A percentile compares a stretch with the other conserved stretches of the same genome.
Conservation (phyloP, 92 coral and sea anemone genomes). For the Porites divaricata region DNA sequence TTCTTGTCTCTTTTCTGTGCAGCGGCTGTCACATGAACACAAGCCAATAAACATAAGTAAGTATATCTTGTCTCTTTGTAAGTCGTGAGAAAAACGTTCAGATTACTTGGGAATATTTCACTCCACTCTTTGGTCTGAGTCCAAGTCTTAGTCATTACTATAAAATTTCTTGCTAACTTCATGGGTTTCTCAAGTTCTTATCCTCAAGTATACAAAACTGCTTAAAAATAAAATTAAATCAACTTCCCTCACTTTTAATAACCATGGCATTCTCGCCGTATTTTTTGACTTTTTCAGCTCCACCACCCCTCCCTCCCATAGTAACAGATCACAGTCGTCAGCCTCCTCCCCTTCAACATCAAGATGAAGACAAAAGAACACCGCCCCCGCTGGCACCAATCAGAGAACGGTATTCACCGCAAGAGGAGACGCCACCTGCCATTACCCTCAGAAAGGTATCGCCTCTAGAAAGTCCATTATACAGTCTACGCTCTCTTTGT, state of each 20-base stretch:
- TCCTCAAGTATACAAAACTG: no score
- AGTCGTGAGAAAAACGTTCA: no score
- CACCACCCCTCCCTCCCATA: slow-evolving; percentile 79
- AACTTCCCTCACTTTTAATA: no score
- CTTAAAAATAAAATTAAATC: no score
- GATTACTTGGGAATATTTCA: no score
- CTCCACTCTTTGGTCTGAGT: no score
- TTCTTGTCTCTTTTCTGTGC: not conserved
- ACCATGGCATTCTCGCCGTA: no score
- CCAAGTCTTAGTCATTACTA: no score
- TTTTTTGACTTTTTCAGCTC: slow-evolving; percentile 28
- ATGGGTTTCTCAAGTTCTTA: no score
- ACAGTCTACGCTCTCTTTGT: no score
- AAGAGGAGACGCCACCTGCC: slow-evolving; percentile 30
- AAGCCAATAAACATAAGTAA: slow-evolving; percentile 44
- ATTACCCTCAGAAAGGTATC: slow-evolving; percentile 17
- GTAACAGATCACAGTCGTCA: slow-evolving; percentile 33
- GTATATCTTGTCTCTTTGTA: not conserved
- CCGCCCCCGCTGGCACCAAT: slow-evolving; percentile 77
- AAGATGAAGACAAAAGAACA: slow-evolving; percentile 47
- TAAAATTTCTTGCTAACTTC: no score
- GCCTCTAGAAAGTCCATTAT: not conserved
- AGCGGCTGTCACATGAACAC: slow-evolving; percentile 23
- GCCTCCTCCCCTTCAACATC: slow-evolving; percentile 53
- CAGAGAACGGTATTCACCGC: slow-evolving; percentile 22